These are phyloP conservation scores for Pimpla rufipes DNA, from an alignment of 2,888 invertebrate species.

Conservation along the genomic window DNA sequence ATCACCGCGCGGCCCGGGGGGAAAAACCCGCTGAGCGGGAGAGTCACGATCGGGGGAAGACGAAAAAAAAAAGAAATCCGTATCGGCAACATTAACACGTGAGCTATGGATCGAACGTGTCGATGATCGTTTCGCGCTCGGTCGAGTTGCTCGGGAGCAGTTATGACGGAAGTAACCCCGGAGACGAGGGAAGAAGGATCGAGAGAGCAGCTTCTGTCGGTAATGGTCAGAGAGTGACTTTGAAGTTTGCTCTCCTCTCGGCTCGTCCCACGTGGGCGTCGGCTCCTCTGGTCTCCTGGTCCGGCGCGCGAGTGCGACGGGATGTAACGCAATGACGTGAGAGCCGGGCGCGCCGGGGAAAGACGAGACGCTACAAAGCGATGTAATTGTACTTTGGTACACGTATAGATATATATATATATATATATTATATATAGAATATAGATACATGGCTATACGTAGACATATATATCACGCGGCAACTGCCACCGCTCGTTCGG, in stretches of 20 bases:
- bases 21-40: too few relatives aligned
- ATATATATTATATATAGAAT: too few relatives aligned
- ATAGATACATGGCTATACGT: too few relatives aligned
- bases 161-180: constrained; percentile 22
- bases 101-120: constrained; percentile 32
- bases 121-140: constrained; percentile 38
- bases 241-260: constrained; percentile 58
- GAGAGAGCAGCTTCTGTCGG: constrained; percentile 45
- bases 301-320: constrained; percentile 33
- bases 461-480: constrained; percentile 37
- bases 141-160: constrained; percentile 22
- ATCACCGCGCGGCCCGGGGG: too few relatives aligned
- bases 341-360: constrained; percentile 47
- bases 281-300: constrained; percentile 43
- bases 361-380: constrained; percentile 58
- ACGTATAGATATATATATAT: too few relatives aligned
- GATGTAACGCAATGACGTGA: constrained; percentile 64
- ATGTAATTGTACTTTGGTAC: constrained; percentile 49
- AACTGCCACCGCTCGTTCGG: constrained; percentile 52
- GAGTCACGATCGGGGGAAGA: constrained; percentile 36
- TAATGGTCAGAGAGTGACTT: constrained; percentile 67
- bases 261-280: constrained; percentile 9
- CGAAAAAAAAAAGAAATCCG: neutral
- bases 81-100: constrained; percentile 53
- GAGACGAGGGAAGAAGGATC: constrained; percentile 27